These are phyloP conservation scores for Lonchura striata DNA, from an alignment of 2,113 vertebrate genomes.

Conservation along the genomic window DNA sequence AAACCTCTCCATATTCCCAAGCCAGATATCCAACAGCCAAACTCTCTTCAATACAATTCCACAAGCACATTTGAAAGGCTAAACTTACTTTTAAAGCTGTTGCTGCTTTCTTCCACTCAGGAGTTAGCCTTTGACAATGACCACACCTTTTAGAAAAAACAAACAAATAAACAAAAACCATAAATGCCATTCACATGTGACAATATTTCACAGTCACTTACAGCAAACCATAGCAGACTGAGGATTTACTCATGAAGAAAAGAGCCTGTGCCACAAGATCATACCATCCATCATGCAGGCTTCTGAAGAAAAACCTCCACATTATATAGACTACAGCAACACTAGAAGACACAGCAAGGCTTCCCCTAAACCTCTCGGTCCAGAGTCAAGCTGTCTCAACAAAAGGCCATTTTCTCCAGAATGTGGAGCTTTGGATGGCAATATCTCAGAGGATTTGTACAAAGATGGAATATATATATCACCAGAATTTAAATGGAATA, in stretches of 20 bases:
- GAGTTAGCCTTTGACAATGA: constrained; percentile 86
- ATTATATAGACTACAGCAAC: background rate
- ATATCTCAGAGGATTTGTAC: background rate
- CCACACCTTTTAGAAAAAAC: constrained; percentile 84
- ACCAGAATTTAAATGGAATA: background rate
- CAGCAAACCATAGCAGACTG: background rate
- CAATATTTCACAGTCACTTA: background rate
- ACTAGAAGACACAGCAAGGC: background rate
- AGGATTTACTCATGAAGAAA: background rate
- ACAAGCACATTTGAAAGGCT: background rate
- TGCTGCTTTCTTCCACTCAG: constrained; percentile 96
- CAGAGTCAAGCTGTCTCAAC: background rate
- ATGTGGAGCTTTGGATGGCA: background rate
- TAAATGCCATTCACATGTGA: background rate
- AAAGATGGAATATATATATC: background rate
- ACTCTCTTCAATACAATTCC: background rate
- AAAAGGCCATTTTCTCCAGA: background rate
- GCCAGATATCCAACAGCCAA: background rate
- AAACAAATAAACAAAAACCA: background rate
- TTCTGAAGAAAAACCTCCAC: background rate
- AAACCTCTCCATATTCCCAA: background rate
- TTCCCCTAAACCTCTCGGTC: background rate
- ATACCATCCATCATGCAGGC: background rate
- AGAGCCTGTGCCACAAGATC: background rate
- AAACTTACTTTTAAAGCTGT: constrained; percentile 90